Base-by-base conservation (phyloP, 2,888 invertebrate genomes). In the Xestobium rufovillosum region DNA sequence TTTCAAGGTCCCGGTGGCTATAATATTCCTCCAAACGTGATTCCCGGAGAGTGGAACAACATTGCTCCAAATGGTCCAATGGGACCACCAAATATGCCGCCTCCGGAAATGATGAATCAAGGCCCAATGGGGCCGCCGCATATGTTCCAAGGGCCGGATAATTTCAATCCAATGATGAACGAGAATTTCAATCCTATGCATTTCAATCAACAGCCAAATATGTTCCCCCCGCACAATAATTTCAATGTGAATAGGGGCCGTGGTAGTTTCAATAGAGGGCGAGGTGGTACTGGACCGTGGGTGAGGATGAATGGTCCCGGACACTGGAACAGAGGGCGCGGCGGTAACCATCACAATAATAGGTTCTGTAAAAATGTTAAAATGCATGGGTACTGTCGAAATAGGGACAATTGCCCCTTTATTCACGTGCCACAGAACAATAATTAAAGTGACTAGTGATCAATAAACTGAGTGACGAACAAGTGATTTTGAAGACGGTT, bases 341-440 rank as follows among this genome's bases (percentile, higher is more conserved):
- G 52, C 41, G 56, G 56, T 28, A 65, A 66, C 30, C 69, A 70
- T 26, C 69, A 69, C 49, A 63, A 71, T 14, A 49, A 53, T 6
- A 26, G 73, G 70, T 25, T 75, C 70, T 90, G 89, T 59, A 80
- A 83, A 59, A 83, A 85, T 60, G 83, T 83, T 55, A 80, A 82
- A 59, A 79, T 81, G 53, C 78, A 76, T 51, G 89, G 89, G 1
- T 83, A 78, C 42, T 91, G 91, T 66, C 71, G 85, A 33, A 78
- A 83, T 57, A 86, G 85, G 36, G 83, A 83, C 51, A 80, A 80
- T 50, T 92, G 91, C 66, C 77, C 80, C 35, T 91, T 83, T 63
- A 68, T 87, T 49, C 91, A 91, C 70, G 85, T 85, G 6, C n/a
- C n/a, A n/a, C n/a, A n/a, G n/a, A n/a, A n/a, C n/a, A n/a, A 6